These are phyloP conservation scores for Phenganax stokvisi DNA, from an alignment of 92 coral and sea anemone genomes.

Conservation along the genomic window DNA sequence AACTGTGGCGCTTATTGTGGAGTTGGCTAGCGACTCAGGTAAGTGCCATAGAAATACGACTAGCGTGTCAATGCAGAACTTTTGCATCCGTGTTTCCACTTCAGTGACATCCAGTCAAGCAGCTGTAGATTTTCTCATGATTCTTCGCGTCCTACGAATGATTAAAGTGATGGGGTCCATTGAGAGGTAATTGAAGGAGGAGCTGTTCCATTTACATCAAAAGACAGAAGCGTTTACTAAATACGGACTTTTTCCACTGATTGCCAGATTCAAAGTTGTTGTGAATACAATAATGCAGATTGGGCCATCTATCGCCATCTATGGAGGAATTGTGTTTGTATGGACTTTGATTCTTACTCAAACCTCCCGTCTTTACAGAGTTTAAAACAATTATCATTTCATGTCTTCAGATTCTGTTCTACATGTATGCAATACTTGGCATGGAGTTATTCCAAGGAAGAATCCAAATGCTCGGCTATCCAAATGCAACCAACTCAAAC, in stretches of 20 bases:
- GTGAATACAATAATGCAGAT: constrained; percentile 92
- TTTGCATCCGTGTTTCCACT: neutral
- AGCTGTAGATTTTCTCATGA: constrained; percentile 86
- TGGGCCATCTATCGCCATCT: constrained; percentile 83
- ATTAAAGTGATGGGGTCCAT: constrained; percentile 81
- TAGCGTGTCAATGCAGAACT: neutral
- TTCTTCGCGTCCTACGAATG: constrained; percentile 84
- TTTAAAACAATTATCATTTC: neutral
- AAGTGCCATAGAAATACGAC: constrained; percentile 13
- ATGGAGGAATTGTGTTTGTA: constrained; percentile 87
- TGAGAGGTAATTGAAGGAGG: constrained; percentile 49
- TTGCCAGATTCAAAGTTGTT: constrained; percentile 75
- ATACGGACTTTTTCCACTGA: neutral
- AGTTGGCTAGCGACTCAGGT: constrained; percentile 66
- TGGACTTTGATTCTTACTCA: constrained; percentile 25
- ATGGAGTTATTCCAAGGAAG: constrained; percentile 76
- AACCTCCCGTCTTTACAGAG: neutral
- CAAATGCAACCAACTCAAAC: constrained; percentile 49
- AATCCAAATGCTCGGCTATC: constrained; percentile 57
- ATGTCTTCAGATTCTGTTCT: constrained; percentile 60
- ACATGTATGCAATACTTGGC: constrained; percentile 78
- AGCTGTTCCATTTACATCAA: neutral
- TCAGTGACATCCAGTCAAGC: constrained; percentile 84
- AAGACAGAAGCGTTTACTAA: neutral
- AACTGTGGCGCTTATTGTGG: constrained; percentile 79